Evolutionary conservation across 2,888 invertebrate species (phyloP).

Genomic region (Drosophila helvetica): DNA sequence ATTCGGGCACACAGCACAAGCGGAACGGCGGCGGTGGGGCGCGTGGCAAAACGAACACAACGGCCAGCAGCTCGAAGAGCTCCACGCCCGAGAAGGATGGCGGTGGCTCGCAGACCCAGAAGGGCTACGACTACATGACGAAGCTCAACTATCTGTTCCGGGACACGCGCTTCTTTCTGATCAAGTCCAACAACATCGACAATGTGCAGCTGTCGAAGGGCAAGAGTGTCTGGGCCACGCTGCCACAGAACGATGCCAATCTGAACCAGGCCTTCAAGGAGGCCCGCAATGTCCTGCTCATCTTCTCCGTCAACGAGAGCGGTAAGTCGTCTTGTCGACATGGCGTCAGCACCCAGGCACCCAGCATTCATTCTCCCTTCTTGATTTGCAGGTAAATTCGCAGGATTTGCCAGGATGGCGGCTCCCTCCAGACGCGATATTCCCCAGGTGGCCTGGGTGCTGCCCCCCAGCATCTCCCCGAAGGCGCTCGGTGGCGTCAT

Average conservation of each 20-base stretch:
- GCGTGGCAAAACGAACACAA: conserved; percentile 49
- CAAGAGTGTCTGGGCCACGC: conserved; percentile 98
- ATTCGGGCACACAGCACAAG: conserved; percentile 81
- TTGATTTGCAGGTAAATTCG: conserved; percentile 88
- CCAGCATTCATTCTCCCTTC: neutral
- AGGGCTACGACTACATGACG: conserved; percentile 92
- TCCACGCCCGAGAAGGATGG: conserved; percentile 65
- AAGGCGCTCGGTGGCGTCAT: conserved; percentile 98
- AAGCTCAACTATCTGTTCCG: conserved; percentile 97
- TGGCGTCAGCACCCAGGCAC: too few relatives aligned
- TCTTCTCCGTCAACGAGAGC: conserved; percentile 99
- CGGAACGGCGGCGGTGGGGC: conserved; percentile 75
- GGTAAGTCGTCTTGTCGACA: conserved; percentile 82
- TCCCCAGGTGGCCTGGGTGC: conserved; percentile 95
- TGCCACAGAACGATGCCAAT: conserved; percentile 98
- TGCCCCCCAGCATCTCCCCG: conserved; percentile 96
- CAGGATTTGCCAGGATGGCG: conserved; percentile 95
- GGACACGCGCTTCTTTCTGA: conserved; percentile 97
- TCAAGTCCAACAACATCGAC: conserved; percentile 99
- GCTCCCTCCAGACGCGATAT: conserved; percentile 95
- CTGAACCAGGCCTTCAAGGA: conserved; percentile 97
- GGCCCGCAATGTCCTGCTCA: conserved; percentile 95
- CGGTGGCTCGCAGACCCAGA: conserved; percentile 53
- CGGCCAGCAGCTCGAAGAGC: conserved; percentile 54
- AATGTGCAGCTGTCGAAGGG: conserved; percentile 97